These are phyloP conservation scores for Portevinia maculata DNA, from an alignment of 2,888 invertebrate genomes.

Conservation along the genomic window DNA sequence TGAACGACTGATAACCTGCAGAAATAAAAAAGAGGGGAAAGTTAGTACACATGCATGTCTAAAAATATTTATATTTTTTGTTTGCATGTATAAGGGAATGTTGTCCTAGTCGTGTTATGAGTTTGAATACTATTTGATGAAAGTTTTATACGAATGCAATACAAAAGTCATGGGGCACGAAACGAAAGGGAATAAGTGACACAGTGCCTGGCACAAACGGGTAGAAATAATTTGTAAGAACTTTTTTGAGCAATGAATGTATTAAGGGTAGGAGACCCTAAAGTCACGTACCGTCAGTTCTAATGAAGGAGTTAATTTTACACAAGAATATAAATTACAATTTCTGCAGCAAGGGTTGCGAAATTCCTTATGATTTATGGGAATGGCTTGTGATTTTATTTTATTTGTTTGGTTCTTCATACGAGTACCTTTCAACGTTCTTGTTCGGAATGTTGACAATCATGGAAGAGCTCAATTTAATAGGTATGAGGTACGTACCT, in stretches of 20 bases:
- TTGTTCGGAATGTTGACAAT: neutral
- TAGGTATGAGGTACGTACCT: too few species aligned
- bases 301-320: conserved; percentile 19
- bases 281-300: neutral
- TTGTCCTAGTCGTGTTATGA: conserved; percentile 55
- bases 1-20: conserved; percentile 66
- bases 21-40: conserved; percentile 29
- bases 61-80: conserved; percentile 17
- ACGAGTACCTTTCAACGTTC: neutral
- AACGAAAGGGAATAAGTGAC: conserved; percentile 28
- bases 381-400: neutral
- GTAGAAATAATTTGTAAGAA: conserved; percentile 26
- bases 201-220: conserved; percentile 61
- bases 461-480: neutral
- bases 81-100: neutral
- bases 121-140: conserved; percentile 61
- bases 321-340: conserved; percentile 2
- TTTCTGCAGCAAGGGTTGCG: conserved; percentile 3
- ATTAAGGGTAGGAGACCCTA: neutral
- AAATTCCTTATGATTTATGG: conserved; percentile 36
- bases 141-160: conserved; percentile 48
- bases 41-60: conserved; percentile 35
- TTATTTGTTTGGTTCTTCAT: neutral
- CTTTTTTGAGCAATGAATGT: conserved; percentile 14
- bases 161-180: conserved; percentile 47